Base-by-base conservation (phyloP, 2,888 invertebrate genomes). In the Folsomia manolachei region DNA sequence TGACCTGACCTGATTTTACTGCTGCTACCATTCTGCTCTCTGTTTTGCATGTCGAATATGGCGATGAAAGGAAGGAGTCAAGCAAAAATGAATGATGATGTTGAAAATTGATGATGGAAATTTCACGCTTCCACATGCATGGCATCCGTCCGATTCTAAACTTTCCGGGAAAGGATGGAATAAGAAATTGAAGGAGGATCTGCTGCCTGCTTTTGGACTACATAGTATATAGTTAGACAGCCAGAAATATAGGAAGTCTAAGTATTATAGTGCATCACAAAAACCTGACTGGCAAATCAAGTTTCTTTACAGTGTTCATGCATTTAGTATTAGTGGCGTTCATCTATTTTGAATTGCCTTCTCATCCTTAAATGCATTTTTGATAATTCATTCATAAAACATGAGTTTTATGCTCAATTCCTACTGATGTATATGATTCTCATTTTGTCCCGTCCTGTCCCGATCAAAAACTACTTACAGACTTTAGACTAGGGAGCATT, bases 21-120 rank as follows among this genome's bases (percentile, higher is more conserved):
- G 39, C 14, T 39, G 39, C 4, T 39, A 39, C 39, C 14, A 39
- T 39, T 39, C 7, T 23, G 24, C 24, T 62, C 7, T 19, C 4
- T 2, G 7, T 21, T 24, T 24, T 62, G 56, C 18, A n/a, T 56
- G 23, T 56, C 56, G 19, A 21, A n/a, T 9, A n/a, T 56, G 19
- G 62, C 25, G 62, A 62, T 62, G 62, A 62, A 62, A 62, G 62
- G 62, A 62, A 62, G n/a, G 26, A 26, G 25, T 63, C 63, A 24
- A 26, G 26, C n/a, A 27, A 63, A 63, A 63, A 63, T 63, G 63
- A 63, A 27, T 27, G 27, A 63, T 63, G 63, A 63, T 27, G 27
- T n/a, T 27, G 27, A 2, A 63, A 63, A 63, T 63, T 63, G 63
- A 63, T 63, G 63, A 63, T 63, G 63, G 27, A 63, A 63, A 63